phyloP scores from a whole-genome alignment of 2,888 invertebrate species.

The Andrena bucephala region DNA sequence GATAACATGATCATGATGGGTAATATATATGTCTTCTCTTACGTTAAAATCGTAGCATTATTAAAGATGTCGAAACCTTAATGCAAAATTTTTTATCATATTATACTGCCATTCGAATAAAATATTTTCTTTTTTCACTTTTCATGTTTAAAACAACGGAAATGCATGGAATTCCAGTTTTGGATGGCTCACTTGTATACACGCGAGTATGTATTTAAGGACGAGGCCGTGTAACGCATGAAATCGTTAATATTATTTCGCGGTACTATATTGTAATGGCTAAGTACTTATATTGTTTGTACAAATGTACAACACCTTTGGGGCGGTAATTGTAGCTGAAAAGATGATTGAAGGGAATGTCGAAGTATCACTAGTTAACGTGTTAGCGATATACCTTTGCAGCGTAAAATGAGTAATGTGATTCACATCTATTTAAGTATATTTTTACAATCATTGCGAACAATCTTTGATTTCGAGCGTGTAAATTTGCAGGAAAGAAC shows the following conservation, averaged over 20 bases:
- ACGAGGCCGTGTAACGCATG: slow-evolving; percentile 59
- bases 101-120: too few relatives aligned
- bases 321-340: not conserved
- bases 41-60: too few relatives aligned
- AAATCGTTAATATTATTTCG: slow-evolving; percentile 29
- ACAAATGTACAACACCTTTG: not conserved
- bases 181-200: not conserved
- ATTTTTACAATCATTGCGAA: not conserved
- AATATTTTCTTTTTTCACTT: too few relatives aligned
- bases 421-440: slow-evolving; percentile 6
- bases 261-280: slow-evolving; percentile 4
- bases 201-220: slow-evolving; percentile 43
- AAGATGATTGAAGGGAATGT: not conserved
- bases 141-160: too few relatives aligned
- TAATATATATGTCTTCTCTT: too few relatives aligned
- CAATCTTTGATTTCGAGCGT: not conserved
- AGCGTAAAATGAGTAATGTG: not conserved
- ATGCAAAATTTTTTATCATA: too few relatives aligned
- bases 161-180: not conserved
- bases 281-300: slow-evolving; percentile 11
- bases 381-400: not conserved
- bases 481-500: too few relatives aligned
- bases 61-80: too few relatives aligned
- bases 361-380: not conserved
- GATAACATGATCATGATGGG: too few relatives aligned